A percentile compares a stretch with the other conserved stretches of the same genome.
Conservation (phyloP, 2,888 invertebrate genomes). For the Euclidia mi region DNA sequence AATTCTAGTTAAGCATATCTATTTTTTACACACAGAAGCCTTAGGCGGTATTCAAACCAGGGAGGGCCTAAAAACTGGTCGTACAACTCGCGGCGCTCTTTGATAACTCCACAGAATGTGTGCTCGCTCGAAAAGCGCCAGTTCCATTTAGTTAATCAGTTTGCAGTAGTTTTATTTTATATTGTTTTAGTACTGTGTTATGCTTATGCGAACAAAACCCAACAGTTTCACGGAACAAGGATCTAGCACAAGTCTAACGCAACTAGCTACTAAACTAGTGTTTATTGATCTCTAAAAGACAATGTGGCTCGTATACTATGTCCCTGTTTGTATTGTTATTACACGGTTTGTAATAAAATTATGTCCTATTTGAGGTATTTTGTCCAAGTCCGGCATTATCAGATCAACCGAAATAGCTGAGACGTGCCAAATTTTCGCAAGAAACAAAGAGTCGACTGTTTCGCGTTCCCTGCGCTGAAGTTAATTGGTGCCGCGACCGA, state of each 20-base stretch:
- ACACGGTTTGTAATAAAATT: slow-evolving; percentile 33
- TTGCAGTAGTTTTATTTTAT: slow-evolving; percentile 40
- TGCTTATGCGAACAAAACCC: slow-evolving; percentile 18
- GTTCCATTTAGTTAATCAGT: slow-evolving; percentile 71
- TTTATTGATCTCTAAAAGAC: slow-evolving; percentile 32
- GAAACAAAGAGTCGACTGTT: slow-evolving; percentile 77
- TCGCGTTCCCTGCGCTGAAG: slow-evolving; percentile 64
- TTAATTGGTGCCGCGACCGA: slow-evolving; percentile 75
- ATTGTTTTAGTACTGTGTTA: slow-evolving; percentile 29
- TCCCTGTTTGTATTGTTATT: slow-evolving; percentile 19
- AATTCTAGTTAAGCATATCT: slow-evolving; percentile 55
- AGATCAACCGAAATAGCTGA: slow-evolving; percentile 73
- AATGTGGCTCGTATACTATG: slow-evolving; percentile 19
- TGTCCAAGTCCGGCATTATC: slow-evolving; percentile 60
- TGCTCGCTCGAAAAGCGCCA: slow-evolving; percentile 64
- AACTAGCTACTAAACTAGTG: slow-evolving; percentile 21
- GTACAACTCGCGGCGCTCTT: slow-evolving; percentile 71
- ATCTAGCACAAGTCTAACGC: slow-evolving; percentile 21
- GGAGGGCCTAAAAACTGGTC: slow-evolving; percentile 75
- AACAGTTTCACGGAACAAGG: slow-evolving; percentile 11
- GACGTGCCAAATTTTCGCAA: slow-evolving; percentile 79
- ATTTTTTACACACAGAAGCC: slow-evolving; percentile 66
- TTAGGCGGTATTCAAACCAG: slow-evolving; percentile 70
- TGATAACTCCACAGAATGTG: slow-evolving; percentile 62
- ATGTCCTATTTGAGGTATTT: slow-evolving; percentile 43